These are phyloP conservation scores for Leucoraja ocellata DNA, from an alignment of 2,797 vertebrate genomes.

Conservation along the genomic window DNA sequence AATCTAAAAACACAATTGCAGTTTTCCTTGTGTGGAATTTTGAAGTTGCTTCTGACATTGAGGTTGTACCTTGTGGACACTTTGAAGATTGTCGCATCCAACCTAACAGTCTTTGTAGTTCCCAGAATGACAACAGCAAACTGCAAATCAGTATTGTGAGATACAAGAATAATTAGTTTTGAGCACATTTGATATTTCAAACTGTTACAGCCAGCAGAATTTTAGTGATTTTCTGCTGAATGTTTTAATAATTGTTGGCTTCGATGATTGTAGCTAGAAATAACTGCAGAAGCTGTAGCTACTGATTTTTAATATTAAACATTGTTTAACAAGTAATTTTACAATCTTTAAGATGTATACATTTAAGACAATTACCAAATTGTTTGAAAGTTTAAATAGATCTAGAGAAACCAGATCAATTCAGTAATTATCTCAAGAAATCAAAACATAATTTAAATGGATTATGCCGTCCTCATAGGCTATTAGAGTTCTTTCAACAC, in stretches of 20 bases:
- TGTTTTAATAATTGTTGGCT: not conserved
- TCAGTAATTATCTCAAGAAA: not conserved
- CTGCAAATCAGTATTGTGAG: not conserved
- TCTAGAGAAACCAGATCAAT: not conserved
- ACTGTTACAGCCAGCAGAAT: not conserved
- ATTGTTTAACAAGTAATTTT: not conserved
- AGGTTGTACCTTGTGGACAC: not conserved
- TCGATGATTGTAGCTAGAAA: not conserved
- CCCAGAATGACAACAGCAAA: not conserved
- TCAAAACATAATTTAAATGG: not conserved
- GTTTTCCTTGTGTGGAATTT: not conserved
- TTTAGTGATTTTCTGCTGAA: not conserved
- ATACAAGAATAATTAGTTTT: not conserved
- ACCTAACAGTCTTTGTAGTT: not conserved
- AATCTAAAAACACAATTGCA: not conserved
- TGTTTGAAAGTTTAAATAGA: not conserved
- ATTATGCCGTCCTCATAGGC: too few species aligned
- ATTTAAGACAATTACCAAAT: not conserved
- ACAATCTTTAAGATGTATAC: not conserved
- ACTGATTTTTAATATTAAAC: not conserved
- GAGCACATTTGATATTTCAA: not conserved
- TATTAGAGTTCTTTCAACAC: too few species aligned
- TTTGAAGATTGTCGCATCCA: not conserved
- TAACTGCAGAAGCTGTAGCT: not conserved
- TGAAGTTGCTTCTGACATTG: not conserved